Evolutionary conservation across 2,888 invertebrate genomes (phyloP).

Genomic region (Ganaspis brasiliensis): DNA sequence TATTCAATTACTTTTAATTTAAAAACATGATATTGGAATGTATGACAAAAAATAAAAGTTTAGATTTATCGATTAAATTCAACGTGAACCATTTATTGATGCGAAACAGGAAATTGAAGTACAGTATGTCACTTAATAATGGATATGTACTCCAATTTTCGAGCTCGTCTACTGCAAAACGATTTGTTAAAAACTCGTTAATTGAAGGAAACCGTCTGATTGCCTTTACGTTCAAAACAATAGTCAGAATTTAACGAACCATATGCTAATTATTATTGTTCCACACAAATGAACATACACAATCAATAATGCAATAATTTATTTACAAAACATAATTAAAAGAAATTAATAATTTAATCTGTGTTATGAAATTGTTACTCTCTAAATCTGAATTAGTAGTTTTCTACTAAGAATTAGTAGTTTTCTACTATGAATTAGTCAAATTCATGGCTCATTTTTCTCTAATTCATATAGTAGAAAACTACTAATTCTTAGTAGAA

Average conservation of each 20-base stretch:
- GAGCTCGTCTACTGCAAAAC: slow-evolving; percentile 1
- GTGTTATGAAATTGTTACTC: too few relatives aligned
- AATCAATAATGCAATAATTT: slow-evolving; percentile 5
- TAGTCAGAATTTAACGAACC: slow-evolving; percentile 30
- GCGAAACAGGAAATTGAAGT: background rate
- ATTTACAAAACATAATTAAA: background rate
- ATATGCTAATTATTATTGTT: background rate
- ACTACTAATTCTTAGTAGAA: too few relatives aligned
- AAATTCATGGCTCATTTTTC: too few relatives aligned
- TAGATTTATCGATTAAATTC: background rate
- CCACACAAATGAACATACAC: background rate
- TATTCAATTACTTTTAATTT: too few relatives aligned
- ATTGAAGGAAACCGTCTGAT: slow-evolving; percentile 13
- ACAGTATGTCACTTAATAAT: background rate
- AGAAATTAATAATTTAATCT: background rate
- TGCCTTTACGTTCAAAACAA: slow-evolving; percentile 15
- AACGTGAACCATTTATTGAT: background rate
- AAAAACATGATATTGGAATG: too few relatives aligned
- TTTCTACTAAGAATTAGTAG: too few relatives aligned
- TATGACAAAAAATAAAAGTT: too few relatives aligned
- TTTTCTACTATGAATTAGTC: too few relatives aligned
- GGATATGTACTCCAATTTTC: slow-evolving; percentile 12
- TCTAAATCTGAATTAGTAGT: too few relatives aligned
- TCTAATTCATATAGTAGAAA: too few relatives aligned
- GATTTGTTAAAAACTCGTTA: slow-evolving; percentile 28